Evolutionary conservation across 2,113 vertebrate species (phyloP), one percentile per base, ranked within the genome.

Genomic region (Ptilonorhynchus violaceus): DNA sequence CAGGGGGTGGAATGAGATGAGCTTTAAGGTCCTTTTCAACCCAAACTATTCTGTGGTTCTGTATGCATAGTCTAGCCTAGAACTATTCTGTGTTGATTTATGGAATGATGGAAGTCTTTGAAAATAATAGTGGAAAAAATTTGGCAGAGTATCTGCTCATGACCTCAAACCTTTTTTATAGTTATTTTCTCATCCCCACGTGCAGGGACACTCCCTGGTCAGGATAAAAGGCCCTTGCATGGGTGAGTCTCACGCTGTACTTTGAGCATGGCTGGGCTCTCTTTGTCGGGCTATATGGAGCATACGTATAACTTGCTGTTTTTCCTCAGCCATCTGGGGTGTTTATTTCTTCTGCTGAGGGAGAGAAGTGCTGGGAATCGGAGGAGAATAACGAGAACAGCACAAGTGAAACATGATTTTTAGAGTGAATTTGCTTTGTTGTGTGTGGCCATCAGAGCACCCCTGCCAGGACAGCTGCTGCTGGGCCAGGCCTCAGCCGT

Each of bases 231-330:
- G 52, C 27, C 70, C 30, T 42, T 19, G 30, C 47, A 18, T 1
- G 47, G 27, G 7, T 13, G 20, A 67, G 64, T 70, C 72, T 83
- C 11, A 2, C 3, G 4, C 79, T 18, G 47, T 47, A 78, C 75
- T 77, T 42, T 31, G 60, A 63, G 79, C 75, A 44, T 55, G 92
- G 90, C 78, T 52, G 82, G 73, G 24, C 82, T 92, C 84, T 55
- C 78, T 67, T 77, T 94, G 67, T 66, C 92, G 75, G 90, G 8
- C 60, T 67, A 1, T 80, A 31, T 21, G 55, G 75, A 96, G 82
- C 96, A 81, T 91, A 53, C 85, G 94, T 68, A 68, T 59, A 49
- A 55, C 85, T 92, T 47, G 82, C 90, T 95, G 88, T 42, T 94
- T 94, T 73, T 39, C 83, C 78, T 64, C 85, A 59, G 63, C 86